A percentile compares a stretch with the other conserved stretches of the same genome.
phyloP scores from a whole-genome alignment of 2,113 vertebrate species.

The Stomatorhinus ivindoensis region DNA sequence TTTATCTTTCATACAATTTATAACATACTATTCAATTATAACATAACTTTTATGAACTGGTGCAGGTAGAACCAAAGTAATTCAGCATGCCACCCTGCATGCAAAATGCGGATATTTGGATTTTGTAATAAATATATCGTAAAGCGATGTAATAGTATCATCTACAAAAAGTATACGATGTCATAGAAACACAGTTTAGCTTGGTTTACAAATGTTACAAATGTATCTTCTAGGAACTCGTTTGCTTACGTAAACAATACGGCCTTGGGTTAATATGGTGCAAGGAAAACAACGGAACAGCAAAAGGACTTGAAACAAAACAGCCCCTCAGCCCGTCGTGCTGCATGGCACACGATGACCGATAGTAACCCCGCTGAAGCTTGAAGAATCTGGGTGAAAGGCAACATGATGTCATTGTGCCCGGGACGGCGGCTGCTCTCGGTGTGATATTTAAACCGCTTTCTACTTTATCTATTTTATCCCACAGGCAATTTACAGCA shows the following conservation, averaged over 20 bases:
- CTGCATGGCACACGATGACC: constrained; percentile 3
- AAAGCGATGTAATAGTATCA: background rate
- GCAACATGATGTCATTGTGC: constrained; percentile 26
- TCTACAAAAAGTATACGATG: background rate
- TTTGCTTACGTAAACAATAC: background rate
- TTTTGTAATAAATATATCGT: background rate
- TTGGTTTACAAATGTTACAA: background rate
- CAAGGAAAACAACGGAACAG: background rate
- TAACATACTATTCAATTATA: background rate
- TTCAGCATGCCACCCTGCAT: background rate
- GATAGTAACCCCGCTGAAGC: constrained; percentile 14
- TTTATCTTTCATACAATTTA: background rate
- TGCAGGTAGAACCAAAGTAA: background rate
- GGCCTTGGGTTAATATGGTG: background rate
- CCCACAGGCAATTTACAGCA: background rate
- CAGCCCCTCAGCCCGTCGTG: background rate
- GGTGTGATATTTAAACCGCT: background rate
- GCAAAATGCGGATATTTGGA: background rate
- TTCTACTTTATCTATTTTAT: background rate
- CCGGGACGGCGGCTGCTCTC: background rate
- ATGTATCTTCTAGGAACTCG: background rate
- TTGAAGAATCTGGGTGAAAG: constrained; percentile 29
- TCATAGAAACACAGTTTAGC: background rate
- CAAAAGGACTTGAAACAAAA: background rate
- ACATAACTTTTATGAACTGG: background rate